Evolutionary conservation across 2,113 vertebrate genomes (phyloP).

Genomic region (Leucopsar rothschildi): DNA sequence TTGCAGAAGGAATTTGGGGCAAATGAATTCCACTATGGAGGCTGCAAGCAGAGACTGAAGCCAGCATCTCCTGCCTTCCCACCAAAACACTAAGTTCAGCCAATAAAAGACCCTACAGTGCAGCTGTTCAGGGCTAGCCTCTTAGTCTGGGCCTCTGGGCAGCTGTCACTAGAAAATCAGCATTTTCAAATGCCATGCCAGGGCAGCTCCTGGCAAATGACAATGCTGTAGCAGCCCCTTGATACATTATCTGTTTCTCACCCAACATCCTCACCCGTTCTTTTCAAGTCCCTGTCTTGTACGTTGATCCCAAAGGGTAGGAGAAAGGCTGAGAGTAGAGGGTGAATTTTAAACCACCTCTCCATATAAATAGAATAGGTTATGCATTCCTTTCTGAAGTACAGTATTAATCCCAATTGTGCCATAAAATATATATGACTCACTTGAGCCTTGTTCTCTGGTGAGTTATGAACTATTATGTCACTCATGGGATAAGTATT

Average conservation of each 20-base stretch:
- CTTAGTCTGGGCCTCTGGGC: background rate
- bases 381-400: constrained; percentile 37
- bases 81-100: background rate
- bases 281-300: background rate
- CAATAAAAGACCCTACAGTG: background rate
- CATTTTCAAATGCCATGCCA: background rate
- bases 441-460: constrained; percentile 64
- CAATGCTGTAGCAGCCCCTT: fast-evolving
- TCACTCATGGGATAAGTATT: constrained; percentile 53
- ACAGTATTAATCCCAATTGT: constrained; percentile 68
- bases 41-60: background rate
- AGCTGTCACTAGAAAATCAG: background rate
- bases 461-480: constrained; percentile 70
- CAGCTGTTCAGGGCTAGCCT: background rate
- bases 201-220: background rate
- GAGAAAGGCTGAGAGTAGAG: background rate
- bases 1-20: background rate
- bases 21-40: background rate
- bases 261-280: background rate
- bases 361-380: constrained; percentile 20
- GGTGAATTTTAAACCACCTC: constrained; percentile 41
- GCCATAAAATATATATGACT: constrained; percentile 67
- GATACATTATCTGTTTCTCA: background rate
- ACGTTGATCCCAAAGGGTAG: background rate
- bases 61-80: background rate